Conservation (phyloP, 2,113 vertebrate species). For the Fulica atra region DNA sequence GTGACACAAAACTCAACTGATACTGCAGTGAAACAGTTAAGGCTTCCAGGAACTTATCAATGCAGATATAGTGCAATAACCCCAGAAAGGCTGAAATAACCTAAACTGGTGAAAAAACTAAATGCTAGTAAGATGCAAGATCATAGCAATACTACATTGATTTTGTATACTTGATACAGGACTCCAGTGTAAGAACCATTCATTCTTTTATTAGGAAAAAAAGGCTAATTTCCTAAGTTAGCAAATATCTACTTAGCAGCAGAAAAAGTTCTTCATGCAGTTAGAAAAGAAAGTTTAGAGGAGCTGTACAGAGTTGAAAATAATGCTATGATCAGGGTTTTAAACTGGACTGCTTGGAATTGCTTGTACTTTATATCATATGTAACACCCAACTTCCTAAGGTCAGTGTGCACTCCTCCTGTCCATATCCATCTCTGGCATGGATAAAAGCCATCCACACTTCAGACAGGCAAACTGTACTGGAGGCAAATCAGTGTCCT, state of each 20-base stretch:
- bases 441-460: not conserved
- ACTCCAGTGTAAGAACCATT: not conserved
- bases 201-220: not conserved
- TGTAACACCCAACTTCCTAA: rapidly evolving
- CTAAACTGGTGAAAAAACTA: not conserved
- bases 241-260: not conserved
- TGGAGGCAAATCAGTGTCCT: not conserved
- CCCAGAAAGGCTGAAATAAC: not conserved
- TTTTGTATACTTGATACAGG: not conserved
- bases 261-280: not conserved
- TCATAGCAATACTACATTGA: not conserved
- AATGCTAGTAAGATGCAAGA: not conserved
- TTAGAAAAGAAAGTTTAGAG: not conserved
- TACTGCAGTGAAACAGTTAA: not conserved
- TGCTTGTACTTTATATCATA: not conserved
- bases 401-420: not conserved
- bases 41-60: not conserved
- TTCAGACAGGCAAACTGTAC: not conserved
- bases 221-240: not conserved
- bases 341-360: not conserved
- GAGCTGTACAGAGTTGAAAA: not conserved
- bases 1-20: not conserved
- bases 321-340: not conserved
- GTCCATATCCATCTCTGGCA: not conserved
- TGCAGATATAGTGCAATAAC: not conserved